Evolutionary conservation across 53 echinoderm and acorn worm species (phyloP), one percentile per base, ranked within the genome.

Genomic region (Stichopus horrens): DNA sequence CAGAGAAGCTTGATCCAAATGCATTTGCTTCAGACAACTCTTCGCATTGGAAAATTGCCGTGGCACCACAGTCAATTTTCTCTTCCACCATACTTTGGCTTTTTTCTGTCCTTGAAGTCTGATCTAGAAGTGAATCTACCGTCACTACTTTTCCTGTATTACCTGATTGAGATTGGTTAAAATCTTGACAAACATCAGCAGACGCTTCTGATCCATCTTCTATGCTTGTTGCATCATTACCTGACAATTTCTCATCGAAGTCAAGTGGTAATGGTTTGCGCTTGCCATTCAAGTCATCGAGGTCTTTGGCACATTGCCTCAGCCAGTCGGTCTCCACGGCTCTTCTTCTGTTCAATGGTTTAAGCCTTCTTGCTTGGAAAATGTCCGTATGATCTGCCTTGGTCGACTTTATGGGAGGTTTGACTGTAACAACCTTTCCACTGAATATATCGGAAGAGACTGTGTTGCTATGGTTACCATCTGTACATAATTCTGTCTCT

Each of bases 341-440:
- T 52, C 67, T 65, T 65, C 14, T 59, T 67, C 68, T 81, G 57
- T 81, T 81, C 55, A 81, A 67, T 5, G 68, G 85, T 85, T 66
- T 63, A 2, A 63, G 53, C 67, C 52, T 67, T 23, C 85, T 67
- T 16, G 63, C 65, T 53, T 85, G 66, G 10, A 85, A 85, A 9
- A 67, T 68, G 58, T 85, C 67, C 2, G 20, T 18, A 4, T 52
- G 18, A 13, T 52, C 67, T 6, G 65, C 37, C 66, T 65, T 85
- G 37, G 13, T 67, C 9, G 66, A 16, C 67, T 85, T 85, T 23
- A 51, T 66, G 37, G 52, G 8, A 4, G 68, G 66, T 14, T 59
- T 85, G 20, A 85, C 58, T 67, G 52, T 85, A 67, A 85, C 18
- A 16, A 20, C 71, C 19, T 18, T n/a, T 71, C 71, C 71, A 13